Conservation (phyloP, 2,113 vertebrate genomes). For the Tursiops truncatus region DNA sequence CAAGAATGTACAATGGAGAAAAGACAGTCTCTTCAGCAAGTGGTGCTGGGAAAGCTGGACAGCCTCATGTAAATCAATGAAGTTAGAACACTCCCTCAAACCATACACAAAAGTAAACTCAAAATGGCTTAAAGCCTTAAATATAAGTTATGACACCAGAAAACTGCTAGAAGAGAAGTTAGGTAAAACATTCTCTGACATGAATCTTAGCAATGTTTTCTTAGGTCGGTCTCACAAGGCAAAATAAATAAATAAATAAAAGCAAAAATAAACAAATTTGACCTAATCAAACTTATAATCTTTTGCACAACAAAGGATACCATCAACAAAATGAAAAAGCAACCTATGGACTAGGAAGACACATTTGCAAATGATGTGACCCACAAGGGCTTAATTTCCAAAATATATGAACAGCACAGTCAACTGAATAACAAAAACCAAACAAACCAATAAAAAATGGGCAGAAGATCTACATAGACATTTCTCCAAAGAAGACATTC, state of each 20-base stretch:
- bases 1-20: background rate
- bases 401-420: background rate
- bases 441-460: background rate
- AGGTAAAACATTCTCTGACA: background rate
- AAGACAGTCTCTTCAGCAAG: background rate
- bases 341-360: background rate
- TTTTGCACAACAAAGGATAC: background rate
- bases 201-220: background rate
- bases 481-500: background rate
- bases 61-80: no score
- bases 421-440: no score
- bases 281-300: background rate
- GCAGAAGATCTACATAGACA: background rate
- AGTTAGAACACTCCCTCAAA: background rate
- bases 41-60: no score
- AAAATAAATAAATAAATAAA: background rate
- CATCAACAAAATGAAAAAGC: background rate
- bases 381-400: background rate
- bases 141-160: background rate
- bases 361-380: background rate
- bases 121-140: background rate
- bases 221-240: background rate
- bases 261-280: background rate
- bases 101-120: background rate
- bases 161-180: background rate